Conservation (phyloP, 2,113 vertebrate species). For the Erythrocercus mccallii region DNA sequence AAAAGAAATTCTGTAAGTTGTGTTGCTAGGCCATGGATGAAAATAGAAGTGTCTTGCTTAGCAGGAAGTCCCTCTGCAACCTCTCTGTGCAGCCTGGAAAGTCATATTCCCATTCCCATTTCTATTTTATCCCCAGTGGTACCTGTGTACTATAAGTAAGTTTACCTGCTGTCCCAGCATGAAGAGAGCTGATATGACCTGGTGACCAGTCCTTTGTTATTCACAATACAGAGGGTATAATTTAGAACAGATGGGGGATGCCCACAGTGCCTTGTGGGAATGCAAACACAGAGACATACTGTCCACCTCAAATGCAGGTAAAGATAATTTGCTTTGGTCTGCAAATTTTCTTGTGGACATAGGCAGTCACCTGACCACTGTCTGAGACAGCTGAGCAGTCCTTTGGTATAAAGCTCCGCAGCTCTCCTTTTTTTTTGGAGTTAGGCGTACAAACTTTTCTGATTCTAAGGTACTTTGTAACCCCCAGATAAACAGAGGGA, state of each 20-base stretch:
- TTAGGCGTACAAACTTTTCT: background rate
- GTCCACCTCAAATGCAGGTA: background rate
- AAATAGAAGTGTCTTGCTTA: background rate
- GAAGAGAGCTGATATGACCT: background rate
- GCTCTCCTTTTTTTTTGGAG: background rate
- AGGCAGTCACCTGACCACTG: background rate
- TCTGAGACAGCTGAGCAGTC: background rate
- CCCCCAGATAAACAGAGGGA: background rate
- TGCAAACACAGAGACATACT: background rate
- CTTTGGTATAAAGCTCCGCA: background rate
- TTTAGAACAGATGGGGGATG: background rate
- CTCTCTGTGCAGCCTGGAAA: background rate
- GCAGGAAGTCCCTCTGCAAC: background rate
- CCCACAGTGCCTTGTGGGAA: background rate
- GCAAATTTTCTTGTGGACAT: background rate
- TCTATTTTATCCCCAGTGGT: background rate
- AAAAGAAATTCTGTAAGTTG: background rate
- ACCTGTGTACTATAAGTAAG: background rate
- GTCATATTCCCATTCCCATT: background rate
- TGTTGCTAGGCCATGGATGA: background rate
- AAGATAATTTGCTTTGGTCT: background rate
- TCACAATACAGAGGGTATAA: background rate
- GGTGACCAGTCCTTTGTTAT: background rate
- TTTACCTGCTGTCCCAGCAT: background rate
- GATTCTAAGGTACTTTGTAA: background rate